These are phyloP conservation scores for Ammospiza maritima DNA, from an alignment of 2,797 vertebrate species.

Conservation along the genomic window DNA sequence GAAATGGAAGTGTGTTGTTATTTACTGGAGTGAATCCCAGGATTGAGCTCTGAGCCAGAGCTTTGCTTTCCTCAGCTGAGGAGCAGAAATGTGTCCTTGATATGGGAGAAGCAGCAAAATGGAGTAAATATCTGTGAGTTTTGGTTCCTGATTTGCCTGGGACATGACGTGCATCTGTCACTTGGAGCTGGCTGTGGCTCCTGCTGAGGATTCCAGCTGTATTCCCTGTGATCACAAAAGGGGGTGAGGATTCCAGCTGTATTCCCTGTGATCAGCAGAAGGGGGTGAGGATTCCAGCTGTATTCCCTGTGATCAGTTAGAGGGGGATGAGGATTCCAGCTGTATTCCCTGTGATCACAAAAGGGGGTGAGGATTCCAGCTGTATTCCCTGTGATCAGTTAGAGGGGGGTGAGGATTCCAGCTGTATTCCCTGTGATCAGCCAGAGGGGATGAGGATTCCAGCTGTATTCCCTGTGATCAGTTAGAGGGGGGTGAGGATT, in stretches of 20 bases:
- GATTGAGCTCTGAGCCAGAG: not conserved
- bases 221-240: not conserved
- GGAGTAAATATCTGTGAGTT: not conserved
- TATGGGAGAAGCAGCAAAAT: not conserved
- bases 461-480: not conserved
- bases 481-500: not conserved
- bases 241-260: not conserved
- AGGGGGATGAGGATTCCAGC: accelerated
- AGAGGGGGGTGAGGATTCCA: too few species aligned
- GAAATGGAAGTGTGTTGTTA: not conserved
- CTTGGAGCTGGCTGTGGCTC: not conserved
- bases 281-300: too few species aligned
- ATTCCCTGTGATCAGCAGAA: not conserved
- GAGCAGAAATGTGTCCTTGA: not conserved
- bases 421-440: too few species aligned
- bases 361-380: accelerated
- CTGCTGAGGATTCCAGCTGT: not conserved
- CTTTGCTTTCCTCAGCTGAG: not conserved
- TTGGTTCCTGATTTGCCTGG: not conserved
- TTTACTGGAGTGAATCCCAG: not conserved
- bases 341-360: not conserved
- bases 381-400: not conserved
- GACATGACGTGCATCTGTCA: accelerated
- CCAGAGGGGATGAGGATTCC: accelerated
- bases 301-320: too few species aligned